A percentile compares a stretch with the other conserved stretches of the same genome.
Evolutionary conservation across 2,797 vertebrate species (phyloP).

Genomic region (Pipistrellus nathusii): DNA sequence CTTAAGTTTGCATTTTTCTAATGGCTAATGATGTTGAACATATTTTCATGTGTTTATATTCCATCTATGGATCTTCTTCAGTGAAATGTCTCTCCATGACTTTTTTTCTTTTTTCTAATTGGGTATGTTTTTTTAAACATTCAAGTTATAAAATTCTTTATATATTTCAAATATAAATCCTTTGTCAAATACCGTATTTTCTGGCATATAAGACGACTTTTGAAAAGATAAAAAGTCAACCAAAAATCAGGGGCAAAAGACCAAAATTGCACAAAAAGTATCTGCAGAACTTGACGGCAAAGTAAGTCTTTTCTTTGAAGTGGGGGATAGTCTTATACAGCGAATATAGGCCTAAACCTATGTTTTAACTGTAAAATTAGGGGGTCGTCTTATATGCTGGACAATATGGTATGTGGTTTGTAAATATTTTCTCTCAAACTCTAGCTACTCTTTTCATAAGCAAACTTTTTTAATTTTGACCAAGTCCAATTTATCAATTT

Average conservation of each 20-base stretch:
- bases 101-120: not conserved
- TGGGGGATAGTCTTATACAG: too few species aligned
- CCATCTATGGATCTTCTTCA: not conserved
- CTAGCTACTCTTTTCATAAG: not conserved
- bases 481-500: not conserved
- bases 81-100: not conserved
- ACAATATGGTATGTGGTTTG: too few species aligned
- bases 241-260: too few species aligned
- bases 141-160: not conserved
- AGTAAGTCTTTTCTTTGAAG: too few species aligned
- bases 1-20: slow-evolving; percentile 17
- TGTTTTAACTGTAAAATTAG: too few species aligned
- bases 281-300: too few species aligned
- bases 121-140: not conserved
- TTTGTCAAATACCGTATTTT: not conserved
- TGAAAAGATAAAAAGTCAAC: too few species aligned
- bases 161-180: not conserved
- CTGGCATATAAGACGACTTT: too few species aligned
- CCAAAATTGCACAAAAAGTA: too few species aligned
- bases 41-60: not conserved
- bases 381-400: too few species aligned
- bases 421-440: not conserved
- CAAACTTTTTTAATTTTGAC: not conserved
- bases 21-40: not conserved
- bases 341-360: too few species aligned